Conservation (phyloP, 2,888 invertebrate genomes). For the Macrophya alboannulata region DNA sequence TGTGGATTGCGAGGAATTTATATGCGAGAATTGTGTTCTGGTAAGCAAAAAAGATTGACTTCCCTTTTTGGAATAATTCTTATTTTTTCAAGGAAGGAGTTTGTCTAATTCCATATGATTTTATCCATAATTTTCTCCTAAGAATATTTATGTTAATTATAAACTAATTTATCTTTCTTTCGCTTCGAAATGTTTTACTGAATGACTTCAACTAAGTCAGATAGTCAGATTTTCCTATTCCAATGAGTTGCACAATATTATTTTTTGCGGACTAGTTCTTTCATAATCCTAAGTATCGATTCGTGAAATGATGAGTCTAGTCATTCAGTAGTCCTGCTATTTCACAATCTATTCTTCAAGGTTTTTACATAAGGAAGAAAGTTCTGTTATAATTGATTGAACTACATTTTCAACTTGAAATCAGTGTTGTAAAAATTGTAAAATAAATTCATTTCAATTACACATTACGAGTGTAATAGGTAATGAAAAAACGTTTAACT, state of each 20-base stretch:
- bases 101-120: background rate
- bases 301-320: background rate
- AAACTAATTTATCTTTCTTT: background rate
- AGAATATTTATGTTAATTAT: background rate
- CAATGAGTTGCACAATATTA: background rate
- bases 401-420: background rate
- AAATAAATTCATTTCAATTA: no score
- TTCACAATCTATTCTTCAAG: constrained; percentile 6
- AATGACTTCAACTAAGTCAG: background rate
- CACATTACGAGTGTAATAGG: no score
- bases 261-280: background rate
- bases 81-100: background rate
- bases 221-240: background rate
- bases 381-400: background rate
- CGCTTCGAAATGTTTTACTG: background rate
- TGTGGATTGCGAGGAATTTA: constrained; percentile 94
- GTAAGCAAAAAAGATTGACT: constrained; percentile 70
- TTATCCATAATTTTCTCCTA: background rate
- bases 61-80: background rate
- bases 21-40: constrained; percentile 93
- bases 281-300: background rate
- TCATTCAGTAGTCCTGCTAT: background rate
- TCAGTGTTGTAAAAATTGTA: no score
- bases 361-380: background rate
- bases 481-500: no score